These are phyloP conservation scores for Hemiscyllium ocellatum DNA, from an alignment of 2,113 vertebrate genomes.

Conservation along the genomic window DNA sequence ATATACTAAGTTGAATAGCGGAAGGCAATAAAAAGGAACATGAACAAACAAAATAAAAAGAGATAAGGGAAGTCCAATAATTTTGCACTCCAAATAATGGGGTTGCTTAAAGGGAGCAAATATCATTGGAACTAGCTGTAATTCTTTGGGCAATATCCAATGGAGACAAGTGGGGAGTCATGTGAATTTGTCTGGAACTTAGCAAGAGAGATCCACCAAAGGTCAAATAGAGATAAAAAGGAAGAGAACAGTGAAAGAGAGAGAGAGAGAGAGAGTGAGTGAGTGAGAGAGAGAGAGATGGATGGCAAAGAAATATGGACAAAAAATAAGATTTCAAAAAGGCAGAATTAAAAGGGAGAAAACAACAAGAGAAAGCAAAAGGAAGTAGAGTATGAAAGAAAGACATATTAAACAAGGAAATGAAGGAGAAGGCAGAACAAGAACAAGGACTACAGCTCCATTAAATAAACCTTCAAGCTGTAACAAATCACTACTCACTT, in stretches of 20 bases:
- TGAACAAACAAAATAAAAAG: neutral
- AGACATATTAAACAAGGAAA: neutral
- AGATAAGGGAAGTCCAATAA: neutral
- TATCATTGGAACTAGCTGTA: neutral
- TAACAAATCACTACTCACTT: slow-evolving; percentile 61
- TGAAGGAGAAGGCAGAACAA: neutral
- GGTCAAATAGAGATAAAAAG: neutral
- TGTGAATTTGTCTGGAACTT: neutral
- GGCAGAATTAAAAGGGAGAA: slow-evolving; percentile 3
- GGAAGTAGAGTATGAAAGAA: neutral
- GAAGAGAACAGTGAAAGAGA: neutral
- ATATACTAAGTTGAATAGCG: neutral
- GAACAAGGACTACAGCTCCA: neutral
- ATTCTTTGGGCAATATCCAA: neutral
- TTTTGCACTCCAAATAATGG: neutral
- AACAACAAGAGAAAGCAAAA: neutral
- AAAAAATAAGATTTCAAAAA: neutral
- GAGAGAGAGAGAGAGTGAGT: neutral
- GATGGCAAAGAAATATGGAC: neutral
- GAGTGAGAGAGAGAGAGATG: neutral
- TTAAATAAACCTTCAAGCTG: neutral
- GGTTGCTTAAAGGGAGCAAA: neutral
- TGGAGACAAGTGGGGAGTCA: neutral
- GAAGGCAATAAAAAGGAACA: neutral
- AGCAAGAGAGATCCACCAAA: neutral